A percentile compares a stretch with the other conserved stretches of the same genome.
Conservation (phyloP, 1,140 invertebrate species). For the Lamellibrachia luymesi region DNA sequence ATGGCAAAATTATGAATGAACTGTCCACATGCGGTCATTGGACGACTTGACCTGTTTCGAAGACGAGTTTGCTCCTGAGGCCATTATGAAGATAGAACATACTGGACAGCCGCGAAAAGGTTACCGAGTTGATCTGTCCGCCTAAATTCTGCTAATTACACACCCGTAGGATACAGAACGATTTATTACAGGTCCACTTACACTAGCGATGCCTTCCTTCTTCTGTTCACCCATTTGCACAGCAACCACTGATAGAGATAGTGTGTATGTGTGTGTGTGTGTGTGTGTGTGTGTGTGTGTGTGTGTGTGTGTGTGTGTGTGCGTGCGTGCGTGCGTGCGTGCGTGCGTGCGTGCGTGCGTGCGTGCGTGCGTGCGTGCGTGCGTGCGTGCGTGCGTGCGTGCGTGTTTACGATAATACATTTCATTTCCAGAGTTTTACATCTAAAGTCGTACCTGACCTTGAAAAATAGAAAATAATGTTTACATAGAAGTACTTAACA, state of each 20-base stretch:
- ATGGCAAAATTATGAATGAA: not conserved
- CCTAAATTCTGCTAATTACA: not conserved
- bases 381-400: no score
- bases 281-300: no score
- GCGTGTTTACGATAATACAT: no score
- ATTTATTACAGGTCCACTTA: not conserved
- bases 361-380: conserved; percentile 2
- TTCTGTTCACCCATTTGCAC: not conserved
- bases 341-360: conserved; percentile 16
- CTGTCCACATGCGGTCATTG: not conserved
- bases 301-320: not conserved
- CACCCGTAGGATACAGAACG: not conserved
- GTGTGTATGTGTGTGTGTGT: no score
- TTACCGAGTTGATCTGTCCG: not conserved
- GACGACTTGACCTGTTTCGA: no score
- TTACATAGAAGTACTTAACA: no score
- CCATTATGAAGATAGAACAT: not conserved
- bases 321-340: not conserved
- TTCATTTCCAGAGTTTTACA: no score
- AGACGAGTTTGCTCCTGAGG: not conserved
- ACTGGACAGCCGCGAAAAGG: not conserved
- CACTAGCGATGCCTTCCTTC: not conserved
- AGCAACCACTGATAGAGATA: not conserved
- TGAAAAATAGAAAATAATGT: no score
- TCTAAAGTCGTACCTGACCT: not conserved